These are phyloP conservation scores for Peucedramus taeniatus DNA, from an alignment of 2,113 vertebrate genomes.

Conservation along the genomic window DNA sequence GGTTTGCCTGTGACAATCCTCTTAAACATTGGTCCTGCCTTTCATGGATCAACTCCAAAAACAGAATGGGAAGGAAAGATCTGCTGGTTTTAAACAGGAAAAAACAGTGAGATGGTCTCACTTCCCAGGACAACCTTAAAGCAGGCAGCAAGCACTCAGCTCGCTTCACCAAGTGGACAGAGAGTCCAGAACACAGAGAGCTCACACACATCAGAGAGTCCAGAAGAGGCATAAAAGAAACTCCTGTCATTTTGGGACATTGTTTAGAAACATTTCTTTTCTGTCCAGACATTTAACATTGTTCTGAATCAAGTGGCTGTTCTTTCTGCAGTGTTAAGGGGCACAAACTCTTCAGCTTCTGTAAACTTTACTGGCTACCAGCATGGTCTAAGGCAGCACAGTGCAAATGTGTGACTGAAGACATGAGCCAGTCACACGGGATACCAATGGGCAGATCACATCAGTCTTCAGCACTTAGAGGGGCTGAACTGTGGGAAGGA, in stretches of 20 bases:
- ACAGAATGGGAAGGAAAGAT: not conserved
- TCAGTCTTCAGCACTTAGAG: not conserved
- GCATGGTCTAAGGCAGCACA: not conserved
- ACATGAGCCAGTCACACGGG: not conserved
- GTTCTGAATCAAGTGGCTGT: not conserved
- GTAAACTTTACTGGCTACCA: not conserved
- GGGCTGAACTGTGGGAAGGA: not conserved
- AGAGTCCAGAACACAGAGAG: too few species aligned
- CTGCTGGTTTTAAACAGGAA: not conserved
- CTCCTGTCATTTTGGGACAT: not conserved
- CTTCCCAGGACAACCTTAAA: not conserved
- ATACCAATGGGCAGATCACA: rapidly evolving
- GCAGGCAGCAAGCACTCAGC: not conserved
- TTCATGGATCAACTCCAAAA: not conserved
- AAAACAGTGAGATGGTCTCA: not conserved
- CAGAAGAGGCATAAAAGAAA: not conserved
- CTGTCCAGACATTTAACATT: not conserved
- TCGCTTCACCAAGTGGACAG: not conserved
- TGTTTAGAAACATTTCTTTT: not conserved
- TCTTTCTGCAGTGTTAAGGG: not conserved
- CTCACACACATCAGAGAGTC: not conserved
- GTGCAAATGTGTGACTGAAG: not conserved
- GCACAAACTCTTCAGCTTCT: not conserved
- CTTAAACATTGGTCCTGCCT: not conserved
- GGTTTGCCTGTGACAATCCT: not conserved